Base-by-base conservation (phyloP, 2,797 vertebrate genomes). In the Thaleichthys pacificus region DNA sequence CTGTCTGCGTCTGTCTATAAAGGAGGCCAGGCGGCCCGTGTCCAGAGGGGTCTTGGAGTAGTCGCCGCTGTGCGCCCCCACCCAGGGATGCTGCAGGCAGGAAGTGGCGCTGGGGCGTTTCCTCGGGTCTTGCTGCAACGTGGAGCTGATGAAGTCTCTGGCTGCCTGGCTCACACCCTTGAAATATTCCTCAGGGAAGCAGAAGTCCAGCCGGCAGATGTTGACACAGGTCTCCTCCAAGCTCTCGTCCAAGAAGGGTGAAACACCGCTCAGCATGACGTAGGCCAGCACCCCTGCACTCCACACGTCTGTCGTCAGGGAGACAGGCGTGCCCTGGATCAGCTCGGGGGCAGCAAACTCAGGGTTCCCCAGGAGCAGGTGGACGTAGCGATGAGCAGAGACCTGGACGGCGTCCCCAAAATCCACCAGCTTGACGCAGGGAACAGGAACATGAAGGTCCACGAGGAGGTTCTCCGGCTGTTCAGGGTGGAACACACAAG, bases 391-490 rank as follows among this genome's bases (percentile, higher is more conserved):
- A 51, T 97, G 95, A n/a, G 94, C 93, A 0, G 96, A 96, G 74
- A 99, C 95, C 83, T 97, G 97, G 32, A 97, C 92, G 0, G 97
- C 96, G 2, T 99, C 98, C 2, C 98, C 97, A 0, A 99, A 82
- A 87, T 99, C 98, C 0, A 98, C 93, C 77, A 99, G 91, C 84
- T 97, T 99, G 69, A 99, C 91, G 21, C 93, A 93, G 21, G 96
- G 97, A 66, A 95, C 92, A 0, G 96, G 93, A 15, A 95, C 92
- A 71, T 89, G 93, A 62, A 97, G 93, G 83, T 98, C 96, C 30
- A 99, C 96, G 85, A 99, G 93, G 72, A 99, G 91, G 90, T 99
- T 99, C 92, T 99, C 97, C 24, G 98, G 98, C 98, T 99, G 85
- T 32, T 65, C 58, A 62, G 51, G 32, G 42, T 76, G 4, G 12